Percentiles rank a stretch among this genome's conserved stretches.
These are phyloP conservation scores for Ceryle rudis DNA, from an alignment of 2,797 vertebrate species.

Conservation along the genomic window DNA sequence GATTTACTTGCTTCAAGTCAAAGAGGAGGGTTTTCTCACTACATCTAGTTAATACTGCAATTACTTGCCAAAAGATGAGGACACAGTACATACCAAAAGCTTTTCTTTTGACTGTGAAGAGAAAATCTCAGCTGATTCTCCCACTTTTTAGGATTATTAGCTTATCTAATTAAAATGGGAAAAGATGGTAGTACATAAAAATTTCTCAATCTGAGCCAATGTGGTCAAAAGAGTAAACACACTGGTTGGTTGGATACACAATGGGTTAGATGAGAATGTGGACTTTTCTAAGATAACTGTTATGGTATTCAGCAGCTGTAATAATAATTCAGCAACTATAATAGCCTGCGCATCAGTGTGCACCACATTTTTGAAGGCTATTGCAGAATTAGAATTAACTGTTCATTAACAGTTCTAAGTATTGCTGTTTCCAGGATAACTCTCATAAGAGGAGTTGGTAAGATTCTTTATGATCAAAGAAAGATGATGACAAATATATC, in stretches of 20 bases:
- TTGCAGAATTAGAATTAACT: neutral
- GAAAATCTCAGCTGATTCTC: neutral
- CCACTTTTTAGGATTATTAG: neutral
- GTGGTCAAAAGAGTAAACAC: neutral
- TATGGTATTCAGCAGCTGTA: neutral
- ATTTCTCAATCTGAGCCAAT: neutral
- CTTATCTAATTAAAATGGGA: neutral
- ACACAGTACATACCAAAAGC: neutral
- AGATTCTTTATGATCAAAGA: neutral
- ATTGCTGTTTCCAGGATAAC: neutral
- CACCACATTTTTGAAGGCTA: neutral
- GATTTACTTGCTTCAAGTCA: neutral
- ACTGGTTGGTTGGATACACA: neutral
- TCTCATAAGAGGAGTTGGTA: neutral
- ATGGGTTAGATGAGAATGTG: neutral
- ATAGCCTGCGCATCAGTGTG: neutral
- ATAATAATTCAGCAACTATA: neutral
- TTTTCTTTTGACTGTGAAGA: neutral
- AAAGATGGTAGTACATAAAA: neutral
- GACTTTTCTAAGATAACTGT: neutral
- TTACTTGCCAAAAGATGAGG: neutral
- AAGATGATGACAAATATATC: neutral
- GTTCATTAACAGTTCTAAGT: neutral
- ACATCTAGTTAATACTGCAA: neutral
- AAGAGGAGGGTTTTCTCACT: neutral